Conservation (phyloP, 2,797 vertebrate species). For the Tauraco hartlaubi region DNA sequence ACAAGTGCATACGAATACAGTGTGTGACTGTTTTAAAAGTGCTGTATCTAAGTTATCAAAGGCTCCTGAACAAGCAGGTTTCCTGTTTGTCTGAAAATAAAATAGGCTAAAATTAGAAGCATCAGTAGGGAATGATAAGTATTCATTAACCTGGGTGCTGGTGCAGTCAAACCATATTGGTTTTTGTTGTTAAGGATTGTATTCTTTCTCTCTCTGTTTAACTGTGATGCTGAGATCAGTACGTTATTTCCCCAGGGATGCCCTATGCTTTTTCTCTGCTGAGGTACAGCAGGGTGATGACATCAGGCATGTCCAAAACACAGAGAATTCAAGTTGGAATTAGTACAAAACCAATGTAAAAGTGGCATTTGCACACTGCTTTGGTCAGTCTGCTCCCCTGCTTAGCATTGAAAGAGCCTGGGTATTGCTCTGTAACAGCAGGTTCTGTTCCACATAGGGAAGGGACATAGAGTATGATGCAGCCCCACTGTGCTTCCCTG, state of each 20-base stretch:
- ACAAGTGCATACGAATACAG: accelerated
- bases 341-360: neutral
- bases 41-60: neutral
- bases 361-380: neutral
- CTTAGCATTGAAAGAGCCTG: neutral
- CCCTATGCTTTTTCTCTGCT: neutral
- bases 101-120: neutral
- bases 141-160: constrained; percentile 33
- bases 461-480: neutral
- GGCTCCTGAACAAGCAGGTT: neutral
- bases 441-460: neutral
- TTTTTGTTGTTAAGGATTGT: constrained; percentile 1
- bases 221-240: neutral
- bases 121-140: neutral
- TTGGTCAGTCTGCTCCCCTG: neutral
- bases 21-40: neutral
- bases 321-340: neutral
- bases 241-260: neutral
- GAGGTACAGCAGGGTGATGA: accelerated
- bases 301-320: neutral
- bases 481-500: neutral
- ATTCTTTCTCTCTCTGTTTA: neutral
- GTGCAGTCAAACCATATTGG: constrained; percentile 28
- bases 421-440: neutral
- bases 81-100: constrained; percentile 23